Evolutionary conservation across 2,113 vertebrate species (phyloP).

Genomic region (Ceratotherium simum): DNA sequence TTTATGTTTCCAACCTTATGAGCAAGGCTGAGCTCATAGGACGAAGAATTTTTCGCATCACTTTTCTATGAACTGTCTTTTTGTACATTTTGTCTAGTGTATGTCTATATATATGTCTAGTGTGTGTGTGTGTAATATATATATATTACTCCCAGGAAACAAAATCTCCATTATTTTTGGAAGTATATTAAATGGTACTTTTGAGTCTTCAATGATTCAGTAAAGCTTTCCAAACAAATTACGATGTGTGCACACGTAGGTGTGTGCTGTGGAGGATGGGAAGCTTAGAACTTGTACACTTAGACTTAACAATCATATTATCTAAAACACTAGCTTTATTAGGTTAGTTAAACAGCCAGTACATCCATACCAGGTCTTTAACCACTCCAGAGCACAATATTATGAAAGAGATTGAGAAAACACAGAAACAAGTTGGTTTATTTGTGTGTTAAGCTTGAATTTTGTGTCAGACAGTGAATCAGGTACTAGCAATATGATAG

Average conservation of each 20-base stretch:
- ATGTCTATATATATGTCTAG: not conserved
- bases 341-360: not conserved
- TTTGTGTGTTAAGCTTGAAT: not conserved
- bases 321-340: not conserved
- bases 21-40: not conserved
- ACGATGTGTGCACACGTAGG: not conserved
- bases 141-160: not conserved
- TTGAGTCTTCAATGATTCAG: not conserved
- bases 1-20: not conserved
- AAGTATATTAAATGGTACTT: not conserved
- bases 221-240: not conserved
- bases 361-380: not conserved
- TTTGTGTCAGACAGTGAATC: not conserved
- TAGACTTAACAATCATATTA: not conserved
- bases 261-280: fast-evolving
- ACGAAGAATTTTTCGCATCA: not conserved
- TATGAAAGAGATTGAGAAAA: not conserved
- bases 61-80: not conserved
- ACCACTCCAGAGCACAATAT: not conserved
- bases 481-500: not conserved
- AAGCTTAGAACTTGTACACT: not conserved
- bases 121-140: not conserved
- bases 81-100: not conserved
- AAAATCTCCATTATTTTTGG: not conserved
- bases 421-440: not conserved